Evolutionary conservation across 2,113 vertebrate species (phyloP).

Genomic region (Riparia riparia): DNA sequence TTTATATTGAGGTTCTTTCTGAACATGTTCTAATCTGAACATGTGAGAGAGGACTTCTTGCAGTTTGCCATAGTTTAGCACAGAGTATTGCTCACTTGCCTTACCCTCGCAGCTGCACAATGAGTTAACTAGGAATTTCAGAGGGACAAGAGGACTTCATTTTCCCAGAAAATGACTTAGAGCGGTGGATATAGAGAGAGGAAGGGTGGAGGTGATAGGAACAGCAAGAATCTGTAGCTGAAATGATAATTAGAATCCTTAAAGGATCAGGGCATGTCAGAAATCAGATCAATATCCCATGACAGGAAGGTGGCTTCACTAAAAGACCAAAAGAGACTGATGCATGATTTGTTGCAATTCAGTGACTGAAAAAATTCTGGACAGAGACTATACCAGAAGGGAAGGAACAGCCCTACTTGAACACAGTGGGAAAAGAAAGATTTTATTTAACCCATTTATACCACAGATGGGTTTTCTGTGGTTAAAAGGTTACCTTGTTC

Average conservation of each 20-base stretch:
- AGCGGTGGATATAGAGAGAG: background rate
- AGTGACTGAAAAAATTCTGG: background rate
- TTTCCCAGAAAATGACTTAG: background rate
- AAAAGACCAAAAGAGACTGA: background rate
- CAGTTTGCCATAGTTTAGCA: background rate
- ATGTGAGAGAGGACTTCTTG: background rate
- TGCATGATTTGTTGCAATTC: background rate
- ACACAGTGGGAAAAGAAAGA: background rate
- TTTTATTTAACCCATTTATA: background rate
- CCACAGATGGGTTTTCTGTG: background rate
- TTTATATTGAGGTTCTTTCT: background rate
- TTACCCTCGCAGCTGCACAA: background rate
- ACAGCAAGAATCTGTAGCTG: background rate
- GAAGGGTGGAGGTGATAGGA: background rate
- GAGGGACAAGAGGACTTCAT: background rate
- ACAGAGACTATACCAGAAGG: background rate
- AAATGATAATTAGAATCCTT: background rate
- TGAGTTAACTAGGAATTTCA: background rate
- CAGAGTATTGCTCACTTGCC: background rate
- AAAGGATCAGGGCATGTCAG: background rate
- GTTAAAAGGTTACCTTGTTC: background rate
- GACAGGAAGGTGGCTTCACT: background rate
- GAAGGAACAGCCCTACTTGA: accelerated
- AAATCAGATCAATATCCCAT: background rate
- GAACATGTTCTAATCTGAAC: background rate